phyloP scores from a whole-genome alignment of 1,140 invertebrate genomes.

The Solenopsis invicta region DNA sequence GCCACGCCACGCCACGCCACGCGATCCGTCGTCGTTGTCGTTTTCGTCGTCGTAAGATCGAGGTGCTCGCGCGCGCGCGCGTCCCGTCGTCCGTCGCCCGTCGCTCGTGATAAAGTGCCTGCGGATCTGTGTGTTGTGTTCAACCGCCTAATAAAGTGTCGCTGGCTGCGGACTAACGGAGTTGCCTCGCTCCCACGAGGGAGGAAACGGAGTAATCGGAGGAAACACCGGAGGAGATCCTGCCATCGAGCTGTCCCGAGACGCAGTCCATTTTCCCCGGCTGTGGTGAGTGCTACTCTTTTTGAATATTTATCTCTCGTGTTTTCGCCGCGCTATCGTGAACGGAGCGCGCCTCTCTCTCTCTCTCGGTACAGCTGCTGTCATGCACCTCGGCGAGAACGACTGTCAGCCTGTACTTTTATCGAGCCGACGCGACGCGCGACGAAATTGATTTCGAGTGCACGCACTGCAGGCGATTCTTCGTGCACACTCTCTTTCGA shows the following conservation, averaged over 20 bases:
- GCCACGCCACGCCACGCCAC: neutral
- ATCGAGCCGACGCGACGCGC: conserved; percentile 36
- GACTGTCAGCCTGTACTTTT: conserved; percentile 25
- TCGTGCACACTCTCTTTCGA: conserved; percentile 17
- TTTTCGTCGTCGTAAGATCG: neutral
- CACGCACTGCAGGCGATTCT: conserved; percentile 38
- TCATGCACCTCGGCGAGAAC: neutral
- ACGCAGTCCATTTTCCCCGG: conserved; percentile 43
- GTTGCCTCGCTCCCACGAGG: conserved; percentile 32
- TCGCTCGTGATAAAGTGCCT: conserved; percentile 31
- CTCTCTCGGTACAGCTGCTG: neutral
- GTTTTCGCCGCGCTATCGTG: neutral
- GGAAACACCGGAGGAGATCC: neutral
- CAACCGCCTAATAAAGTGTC: conserved; percentile 54
- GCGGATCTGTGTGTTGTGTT: conserved; percentile 61
- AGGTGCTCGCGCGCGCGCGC: neutral
- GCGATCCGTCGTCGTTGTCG: neutral
- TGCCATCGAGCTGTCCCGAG: conserved; percentile 21
- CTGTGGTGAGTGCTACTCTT: conserved; percentile 57
- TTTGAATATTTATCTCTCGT: neutral
- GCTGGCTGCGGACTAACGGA: conserved; percentile 47
- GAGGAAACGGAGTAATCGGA: neutral
- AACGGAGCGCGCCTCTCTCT: neutral
- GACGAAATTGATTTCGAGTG: conserved; percentile 56
- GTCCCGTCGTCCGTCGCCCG: too few species aligned